Percentiles rank a stretch among this genome's conserved stretches.
Conservation (phyloP, 2,888 invertebrate genomes). For the Plagiodera versicolora region DNA sequence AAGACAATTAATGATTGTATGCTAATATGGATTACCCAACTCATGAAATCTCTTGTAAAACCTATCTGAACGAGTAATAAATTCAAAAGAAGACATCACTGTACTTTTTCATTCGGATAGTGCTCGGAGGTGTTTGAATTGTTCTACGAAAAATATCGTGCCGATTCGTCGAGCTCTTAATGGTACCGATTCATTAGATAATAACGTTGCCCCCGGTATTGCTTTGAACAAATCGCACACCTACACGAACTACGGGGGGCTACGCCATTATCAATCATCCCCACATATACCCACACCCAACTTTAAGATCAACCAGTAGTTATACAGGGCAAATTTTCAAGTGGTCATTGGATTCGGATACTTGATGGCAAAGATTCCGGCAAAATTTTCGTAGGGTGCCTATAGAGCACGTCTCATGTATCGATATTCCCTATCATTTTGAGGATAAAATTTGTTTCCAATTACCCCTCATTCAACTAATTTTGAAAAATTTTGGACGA, state of each 20-base stretch:
- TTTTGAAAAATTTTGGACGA: no score
- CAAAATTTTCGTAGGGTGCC: no score
- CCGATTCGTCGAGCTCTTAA: background rate
- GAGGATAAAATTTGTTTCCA: no score
- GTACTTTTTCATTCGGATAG: background rate
- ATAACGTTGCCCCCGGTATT: background rate
- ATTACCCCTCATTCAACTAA: no score
- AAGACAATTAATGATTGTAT: constrained; percentile 31
- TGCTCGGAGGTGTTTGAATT: background rate
- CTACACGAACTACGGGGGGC: background rate
- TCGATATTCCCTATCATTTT: no score
- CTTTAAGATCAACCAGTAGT: no score
- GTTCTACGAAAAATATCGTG: background rate
- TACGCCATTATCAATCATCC: background rate
- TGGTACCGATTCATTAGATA: background rate
- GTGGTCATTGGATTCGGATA: no score
- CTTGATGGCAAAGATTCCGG: no score
- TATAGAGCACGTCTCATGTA: no score
- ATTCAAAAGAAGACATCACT: constrained; percentile 1
- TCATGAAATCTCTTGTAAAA: constrained; percentile 18
- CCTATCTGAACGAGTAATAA: constrained; percentile 17
- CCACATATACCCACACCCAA: background rate
- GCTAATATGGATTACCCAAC: constrained; percentile 26
- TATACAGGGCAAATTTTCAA: no score
- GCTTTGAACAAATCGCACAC: background rate